Evolutionary conservation across 2,113 vertebrate species (phyloP), one percentile per base, ranked within the genome.

Genomic region (Catharus minimus): DNA sequence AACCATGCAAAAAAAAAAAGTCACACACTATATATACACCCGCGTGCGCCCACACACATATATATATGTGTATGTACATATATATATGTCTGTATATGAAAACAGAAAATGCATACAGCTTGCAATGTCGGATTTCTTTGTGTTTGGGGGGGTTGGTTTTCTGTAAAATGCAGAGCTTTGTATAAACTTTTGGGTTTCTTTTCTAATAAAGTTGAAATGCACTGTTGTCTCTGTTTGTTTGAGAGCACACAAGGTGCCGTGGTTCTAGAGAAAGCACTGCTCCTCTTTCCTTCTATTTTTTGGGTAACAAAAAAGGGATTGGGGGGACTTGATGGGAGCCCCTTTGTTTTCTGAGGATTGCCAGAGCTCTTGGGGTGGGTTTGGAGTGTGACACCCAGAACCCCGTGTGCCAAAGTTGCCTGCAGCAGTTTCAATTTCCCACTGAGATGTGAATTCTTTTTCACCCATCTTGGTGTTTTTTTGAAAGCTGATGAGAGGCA

Each of bases 151-250:
- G 82, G 78, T 27, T 92, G 85, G 62, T 71, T 93, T 95, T 92
- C 83, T 95, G 94, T 95, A 92, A 93, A 86, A 95, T 84, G 84
- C 90, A 65, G 88, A 96, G 95, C 95, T 96, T 97, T 97, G 96
- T 96, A 95, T 88, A 95, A 95, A 95, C 87, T 83, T 76, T 38
- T 32, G 81, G 27, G 14, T 39, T 75, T 24, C 77, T 96, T 97
- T 97, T 97, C 88, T 95, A 97, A 97, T 97, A 97, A 97, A 97
- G 94, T 81, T 80, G 80, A 95, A 92, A 85, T 50, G 57, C 81
- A 93, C 33, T 41, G 33, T 71, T 69, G 92, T 89, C 53, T 94
- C 49, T 86, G 68, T 91, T 86, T 15, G 4, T 90, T 90, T 81
- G 58, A 89, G 83, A 62, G 78, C 43, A 55, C 58, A 75, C 33